Evolutionary conservation across 2,113 vertebrate genomes (phyloP), one percentile per base, ranked within the genome.

Genomic region (Xyrauchen texanus): DNA sequence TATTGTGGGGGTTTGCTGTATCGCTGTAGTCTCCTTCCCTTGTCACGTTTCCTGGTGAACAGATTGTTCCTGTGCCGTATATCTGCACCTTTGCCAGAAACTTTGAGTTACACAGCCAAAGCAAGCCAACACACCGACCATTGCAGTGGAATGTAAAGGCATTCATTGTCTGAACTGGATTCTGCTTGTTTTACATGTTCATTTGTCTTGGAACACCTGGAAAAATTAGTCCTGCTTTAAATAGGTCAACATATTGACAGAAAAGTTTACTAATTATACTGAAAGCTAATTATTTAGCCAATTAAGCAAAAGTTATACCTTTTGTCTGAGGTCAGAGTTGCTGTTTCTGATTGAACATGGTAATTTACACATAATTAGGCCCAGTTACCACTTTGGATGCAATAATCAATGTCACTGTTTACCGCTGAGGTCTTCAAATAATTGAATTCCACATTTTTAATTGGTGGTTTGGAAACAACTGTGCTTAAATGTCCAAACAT

Each of bases 1-100:
- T 78, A 69, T 80, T 68, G 76, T 72, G 64, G 9, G 51, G 12
- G 42, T 69, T 85, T 57, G 55, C 64, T 69, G 46, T 65, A 34
- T 34, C 21, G 21, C 21, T 34, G 21, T 34, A 46, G 60, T 16
- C 0, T 61, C 15, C 11, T 77, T 34, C 42, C 16, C 63, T 62
- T 15, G 46, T 3, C 52, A 10, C 21, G 11, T 61, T 80, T 68
- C 67, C 67, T 58, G 52, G 8, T 4, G 15, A 83, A 77, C 82
- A 83, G 72, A 80, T 80, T 60, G 60, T 71, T 47, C 21, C 21
- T 69, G 13, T 69, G 21, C 44, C 46, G 67, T 61, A n/a, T 76
- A 3, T 34, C 21, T 34, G 21, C 3, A 34, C 21, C 21, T 34
- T 34, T 34, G 10, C 65, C 46, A 78, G 68, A 67, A 15, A 42